Evolutionary conservation across 2,797 vertebrate genomes (phyloP).

Genomic region (Dendrocincla fuliginosa): DNA sequence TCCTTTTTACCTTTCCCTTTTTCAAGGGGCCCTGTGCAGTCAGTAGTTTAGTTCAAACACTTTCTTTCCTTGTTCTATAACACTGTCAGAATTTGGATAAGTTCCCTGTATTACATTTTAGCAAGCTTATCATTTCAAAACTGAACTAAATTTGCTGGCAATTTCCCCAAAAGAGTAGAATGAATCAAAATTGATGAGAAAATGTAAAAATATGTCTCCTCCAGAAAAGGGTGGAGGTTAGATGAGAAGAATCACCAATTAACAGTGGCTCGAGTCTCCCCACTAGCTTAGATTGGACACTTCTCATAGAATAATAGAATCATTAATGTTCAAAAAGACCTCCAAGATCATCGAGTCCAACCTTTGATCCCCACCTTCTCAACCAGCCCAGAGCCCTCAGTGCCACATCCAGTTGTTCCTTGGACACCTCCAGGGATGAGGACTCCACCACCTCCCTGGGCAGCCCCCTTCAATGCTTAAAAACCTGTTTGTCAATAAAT

Average conservation of each 20-base stretch:
- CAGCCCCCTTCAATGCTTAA: background rate
- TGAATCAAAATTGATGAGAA: background rate
- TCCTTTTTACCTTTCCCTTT: background rate
- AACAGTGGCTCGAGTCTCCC: background rate
- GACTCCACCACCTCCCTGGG: background rate
- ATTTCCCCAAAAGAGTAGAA: background rate
- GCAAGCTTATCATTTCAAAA: background rate
- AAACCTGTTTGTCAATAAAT: background rate
- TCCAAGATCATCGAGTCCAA: accelerated
- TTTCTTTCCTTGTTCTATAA: background rate
- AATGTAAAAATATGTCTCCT: background rate
- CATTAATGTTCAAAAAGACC: background rate
- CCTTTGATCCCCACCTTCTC: background rate
- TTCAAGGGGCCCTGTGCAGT: accelerated
- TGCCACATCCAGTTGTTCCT: background rate
- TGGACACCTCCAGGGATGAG: background rate
- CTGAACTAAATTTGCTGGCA: background rate
- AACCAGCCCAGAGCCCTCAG: background rate
- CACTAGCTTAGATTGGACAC: background rate
- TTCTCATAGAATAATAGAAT: background rate
- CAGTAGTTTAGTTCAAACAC: background rate
- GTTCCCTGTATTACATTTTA: background rate
- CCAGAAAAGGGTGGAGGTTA: background rate
- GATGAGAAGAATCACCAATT: background rate
- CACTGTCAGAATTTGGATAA: background rate